Conservation (phyloP, 2,113 vertebrate genomes). For the Muscicapa adusta region DNA sequence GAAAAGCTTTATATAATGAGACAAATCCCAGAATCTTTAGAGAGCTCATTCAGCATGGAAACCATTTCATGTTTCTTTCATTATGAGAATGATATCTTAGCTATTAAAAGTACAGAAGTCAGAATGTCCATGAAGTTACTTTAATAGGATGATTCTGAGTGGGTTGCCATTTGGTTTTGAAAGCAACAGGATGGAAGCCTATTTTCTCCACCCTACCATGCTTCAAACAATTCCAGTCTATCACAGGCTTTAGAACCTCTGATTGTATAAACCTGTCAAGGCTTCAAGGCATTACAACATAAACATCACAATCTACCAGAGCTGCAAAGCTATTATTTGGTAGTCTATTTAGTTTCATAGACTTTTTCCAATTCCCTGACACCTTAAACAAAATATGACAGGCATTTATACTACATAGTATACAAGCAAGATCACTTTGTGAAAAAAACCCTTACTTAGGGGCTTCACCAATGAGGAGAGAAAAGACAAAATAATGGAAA, state of each 20-base stretch:
- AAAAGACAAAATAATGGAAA: conserved; percentile 10
- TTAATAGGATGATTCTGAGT: conserved; percentile 54
- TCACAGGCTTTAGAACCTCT: conserved; percentile 58
- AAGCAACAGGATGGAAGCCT: conserved; percentile 22
- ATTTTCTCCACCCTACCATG: conserved; percentile 18
- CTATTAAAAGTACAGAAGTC: conserved; percentile 63
- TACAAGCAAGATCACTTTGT: conserved; percentile 42
- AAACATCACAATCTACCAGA: conserved; percentile 65
- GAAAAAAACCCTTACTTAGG: background rate
- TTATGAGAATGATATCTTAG: conserved; percentile 59
- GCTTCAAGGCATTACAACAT: conserved; percentile 56
- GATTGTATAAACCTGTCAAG: conserved; percentile 70
- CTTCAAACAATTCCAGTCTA: conserved; percentile 62
- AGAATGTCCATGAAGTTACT: conserved; percentile 58
- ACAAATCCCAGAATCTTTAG: conserved; percentile 69
- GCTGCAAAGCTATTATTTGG: conserved; percentile 62
- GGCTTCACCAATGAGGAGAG: conserved; percentile 11
- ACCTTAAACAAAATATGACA: conserved; percentile 71
- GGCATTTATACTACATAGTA: conserved; percentile 55
- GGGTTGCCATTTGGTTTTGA: conserved; percentile 23
- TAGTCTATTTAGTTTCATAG: conserved; percentile 73
- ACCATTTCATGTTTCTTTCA: conserved; percentile 69
- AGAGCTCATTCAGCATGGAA: conserved; percentile 65
- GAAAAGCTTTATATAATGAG: conserved; percentile 73
- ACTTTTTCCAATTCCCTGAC: conserved; percentile 63